Percentiles rank a stretch among this genome's conserved stretches.
These are phyloP conservation scores for Dysmachus trigonus DNA, from an alignment of 2,888 invertebrate genomes.

Conservation along the genomic window DNA sequence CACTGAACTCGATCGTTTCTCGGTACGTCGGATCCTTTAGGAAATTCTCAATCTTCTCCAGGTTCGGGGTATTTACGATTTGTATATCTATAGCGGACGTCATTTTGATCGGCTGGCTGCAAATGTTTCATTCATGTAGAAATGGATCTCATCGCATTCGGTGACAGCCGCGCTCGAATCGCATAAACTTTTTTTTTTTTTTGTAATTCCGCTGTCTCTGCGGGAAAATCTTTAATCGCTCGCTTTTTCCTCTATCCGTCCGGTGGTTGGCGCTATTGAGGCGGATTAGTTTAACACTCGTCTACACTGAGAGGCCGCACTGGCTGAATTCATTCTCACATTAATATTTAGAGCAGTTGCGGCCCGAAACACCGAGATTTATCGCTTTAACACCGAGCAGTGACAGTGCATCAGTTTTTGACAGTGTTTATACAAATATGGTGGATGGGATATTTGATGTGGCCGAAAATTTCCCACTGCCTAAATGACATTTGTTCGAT, in stretches of 20 bases:
- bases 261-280: background rate
- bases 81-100: conserved; percentile 73
- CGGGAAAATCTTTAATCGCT: background rate
- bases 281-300: background rate
- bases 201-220: background rate
- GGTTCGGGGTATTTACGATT: conserved; percentile 73
- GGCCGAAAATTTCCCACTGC: background rate
- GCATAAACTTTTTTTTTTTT: conserved; percentile 20
- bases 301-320: background rate
- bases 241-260: background rate
- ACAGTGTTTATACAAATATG: conserved; percentile 40
- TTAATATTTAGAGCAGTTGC: background rate
- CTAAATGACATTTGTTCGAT: background rate
- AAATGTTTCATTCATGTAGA: conserved; percentile 32
- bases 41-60: conserved; percentile 81
- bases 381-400: background rate
- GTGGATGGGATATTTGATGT: conserved; percentile 27
- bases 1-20: conserved; percentile 93
- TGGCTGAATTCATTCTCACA: background rate
- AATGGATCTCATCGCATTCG: conserved; percentile 10
- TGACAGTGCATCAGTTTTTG: conserved; percentile 28
- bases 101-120: conserved; percentile 52
- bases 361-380: background rate
- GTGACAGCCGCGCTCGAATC: background rate
- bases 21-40: conserved; percentile 88